A percentile compares a stretch with the other conserved stretches of the same genome.
These are phyloP conservation scores for Cichladusa arquata DNA, from an alignment of 2,113 vertebrate genomes.

Conservation along the genomic window DNA sequence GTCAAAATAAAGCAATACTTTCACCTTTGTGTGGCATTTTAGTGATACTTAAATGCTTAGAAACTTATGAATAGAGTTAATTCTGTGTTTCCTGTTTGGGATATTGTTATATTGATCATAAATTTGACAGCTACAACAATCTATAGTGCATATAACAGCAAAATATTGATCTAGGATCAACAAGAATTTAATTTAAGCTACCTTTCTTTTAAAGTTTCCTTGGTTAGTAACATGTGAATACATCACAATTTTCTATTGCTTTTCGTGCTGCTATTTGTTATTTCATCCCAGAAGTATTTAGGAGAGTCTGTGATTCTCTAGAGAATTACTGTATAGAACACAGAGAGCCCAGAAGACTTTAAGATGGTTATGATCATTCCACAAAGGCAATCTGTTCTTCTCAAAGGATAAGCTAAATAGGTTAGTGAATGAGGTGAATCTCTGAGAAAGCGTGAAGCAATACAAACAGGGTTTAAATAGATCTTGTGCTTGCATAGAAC, in stretches of 20 bases:
- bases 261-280: background rate
- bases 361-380: background rate
- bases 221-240: background rate
- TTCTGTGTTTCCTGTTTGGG: background rate
- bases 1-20: background rate
- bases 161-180: background rate
- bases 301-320: background rate
- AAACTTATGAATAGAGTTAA: background rate
- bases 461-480: background rate
- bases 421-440: background rate
- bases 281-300: background rate
- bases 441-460: background rate
- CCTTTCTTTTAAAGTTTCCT: background rate
- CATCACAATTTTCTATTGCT: background rate
- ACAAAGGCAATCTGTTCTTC: background rate
- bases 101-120: background rate
- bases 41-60: background rate
- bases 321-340: background rate
- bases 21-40: background rate
- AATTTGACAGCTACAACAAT: background rate
- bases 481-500: background rate
- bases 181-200: background rate
- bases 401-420: background rate
- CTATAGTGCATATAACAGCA: background rate
- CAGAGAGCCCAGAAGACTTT: background rate